phyloP scores from a whole-genome alignment of 1,140 invertebrate species.

The Popillia japonica region DNA sequence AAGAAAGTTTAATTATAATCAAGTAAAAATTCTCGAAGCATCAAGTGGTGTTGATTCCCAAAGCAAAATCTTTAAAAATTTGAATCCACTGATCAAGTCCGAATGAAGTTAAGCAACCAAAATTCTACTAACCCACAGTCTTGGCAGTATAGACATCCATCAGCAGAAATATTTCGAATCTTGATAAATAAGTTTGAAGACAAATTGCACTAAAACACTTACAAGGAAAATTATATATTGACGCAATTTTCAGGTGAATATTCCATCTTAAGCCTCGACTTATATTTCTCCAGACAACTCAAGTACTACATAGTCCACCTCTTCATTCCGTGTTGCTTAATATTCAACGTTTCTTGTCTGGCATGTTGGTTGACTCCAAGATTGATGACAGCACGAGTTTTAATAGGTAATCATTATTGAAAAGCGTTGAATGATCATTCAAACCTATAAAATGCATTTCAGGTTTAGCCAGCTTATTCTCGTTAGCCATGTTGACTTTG shows the following conservation, averaged over 20 bases:
- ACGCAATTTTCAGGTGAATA: conserved; percentile 32
- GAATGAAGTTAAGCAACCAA: too few species aligned
- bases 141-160: too few species aligned
- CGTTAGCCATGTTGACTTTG: not conserved
- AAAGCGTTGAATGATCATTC: not conserved
- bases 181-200: too few species aligned
- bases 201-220: too few species aligned
- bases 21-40: too few species aligned
- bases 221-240: not conserved
- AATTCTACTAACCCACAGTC: too few species aligned
- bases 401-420: conserved; percentile 9
- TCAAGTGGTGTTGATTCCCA: too few species aligned
- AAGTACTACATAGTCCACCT: conserved; percentile 26
- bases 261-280: conserved; percentile 1
- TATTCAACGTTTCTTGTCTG: conserved; percentile 32
- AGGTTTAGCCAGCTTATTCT: conserved; percentile 23
- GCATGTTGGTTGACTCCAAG: conserved; percentile 32
- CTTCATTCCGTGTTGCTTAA: conserved; percentile 20
- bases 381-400: conserved; percentile 27
- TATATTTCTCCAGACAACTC: conserved; percentile 13
- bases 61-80: too few species aligned
- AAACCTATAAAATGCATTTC: not conserved
- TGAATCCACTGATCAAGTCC: too few species aligned
- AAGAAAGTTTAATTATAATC: too few species aligned
- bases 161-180: too few species aligned